Evolutionary conservation across 2,113 vertebrate species (phyloP).

Genomic region (Macquaria australasica): DNA sequence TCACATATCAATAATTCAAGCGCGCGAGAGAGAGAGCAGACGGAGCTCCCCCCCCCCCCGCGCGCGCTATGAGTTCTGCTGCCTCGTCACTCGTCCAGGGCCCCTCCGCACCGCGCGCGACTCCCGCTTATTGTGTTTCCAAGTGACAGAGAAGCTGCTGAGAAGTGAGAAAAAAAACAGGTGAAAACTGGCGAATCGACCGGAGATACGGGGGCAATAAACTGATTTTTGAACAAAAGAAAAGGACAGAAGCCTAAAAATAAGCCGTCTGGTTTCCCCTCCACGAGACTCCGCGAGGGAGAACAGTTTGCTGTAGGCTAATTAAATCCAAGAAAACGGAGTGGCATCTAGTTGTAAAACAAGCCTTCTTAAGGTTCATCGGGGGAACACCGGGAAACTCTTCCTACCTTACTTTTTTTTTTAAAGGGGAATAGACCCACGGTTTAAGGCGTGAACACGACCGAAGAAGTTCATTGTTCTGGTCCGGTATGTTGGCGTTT

Average conservation of each 20-base stretch:
- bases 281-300: constrained; percentile 17
- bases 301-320: constrained; percentile 2
- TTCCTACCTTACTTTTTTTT: constrained; percentile 32
- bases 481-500: constrained; percentile 83
- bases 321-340: constrained; percentile 27
- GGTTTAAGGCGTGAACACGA: constrained; percentile 32
- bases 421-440: constrained; percentile 38
- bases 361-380: neutral
- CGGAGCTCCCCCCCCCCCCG: constrained; percentile 73
- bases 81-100: constrained; percentile 82
- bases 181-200: constrained; percentile 29
- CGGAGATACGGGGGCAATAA: constrained; percentile 11
- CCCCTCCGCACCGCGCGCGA: constrained; percentile 76
- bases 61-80: constrained; percentile 86
- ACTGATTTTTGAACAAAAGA: neutral
- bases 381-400: constrained; percentile 50
- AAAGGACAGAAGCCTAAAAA: constrained; percentile 10
- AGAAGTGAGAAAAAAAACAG: constrained; percentile 51
- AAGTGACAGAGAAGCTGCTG: constrained; percentile 76
- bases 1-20: constrained; percentile 90
- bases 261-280: neutral
- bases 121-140: constrained; percentile 64
- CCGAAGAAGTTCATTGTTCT: constrained; percentile 55
- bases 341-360: neutral
- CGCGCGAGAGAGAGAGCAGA: constrained; percentile 84